Percentiles rank a stretch among this genome's conserved stretches.
These are phyloP conservation scores for Erannis defoliaria DNA, from an alignment of 2,888 invertebrate genomes.

Conservation along the genomic window DNA sequence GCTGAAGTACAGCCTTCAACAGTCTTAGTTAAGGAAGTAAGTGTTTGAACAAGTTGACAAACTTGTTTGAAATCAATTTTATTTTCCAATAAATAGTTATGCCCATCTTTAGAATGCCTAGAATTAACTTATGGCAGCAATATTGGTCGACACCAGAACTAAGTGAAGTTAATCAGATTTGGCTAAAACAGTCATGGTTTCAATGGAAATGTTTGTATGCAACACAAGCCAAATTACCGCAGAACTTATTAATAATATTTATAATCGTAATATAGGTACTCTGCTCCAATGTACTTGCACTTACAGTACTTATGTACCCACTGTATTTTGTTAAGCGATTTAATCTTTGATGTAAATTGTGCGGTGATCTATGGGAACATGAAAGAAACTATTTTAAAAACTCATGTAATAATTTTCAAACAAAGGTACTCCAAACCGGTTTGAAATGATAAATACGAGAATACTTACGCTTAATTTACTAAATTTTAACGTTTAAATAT, in stretches of 20 bases:
- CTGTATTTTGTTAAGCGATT: too few relatives aligned
- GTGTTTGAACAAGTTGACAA: slow-evolving; percentile 54
- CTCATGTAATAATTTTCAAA: too few relatives aligned
- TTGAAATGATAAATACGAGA: not conserved
- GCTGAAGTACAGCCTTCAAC: slow-evolving; percentile 48
- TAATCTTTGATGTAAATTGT: too few relatives aligned
- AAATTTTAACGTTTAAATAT: too few relatives aligned
- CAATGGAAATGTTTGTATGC: slow-evolving; percentile 24
- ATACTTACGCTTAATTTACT: too few relatives aligned
- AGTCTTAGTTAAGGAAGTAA: slow-evolving; percentile 74
- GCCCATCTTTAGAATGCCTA: slow-evolving; percentile 57
- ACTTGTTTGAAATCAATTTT: slow-evolving; percentile 32
- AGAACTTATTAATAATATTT: not conserved
- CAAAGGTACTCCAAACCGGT: too few relatives aligned
- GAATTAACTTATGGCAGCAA: slow-evolving; percentile 47
- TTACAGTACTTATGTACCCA: not conserved
- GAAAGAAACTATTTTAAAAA: too few relatives aligned
- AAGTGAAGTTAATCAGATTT: slow-evolving; percentile 62
- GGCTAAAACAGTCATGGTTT: slow-evolving; percentile 32
- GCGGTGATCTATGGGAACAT: too few relatives aligned
- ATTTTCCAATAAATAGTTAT: slow-evolving; percentile 58
- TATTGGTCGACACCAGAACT: slow-evolving; percentile 50
- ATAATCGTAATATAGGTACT: too few relatives aligned
- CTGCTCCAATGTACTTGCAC: not conserved
- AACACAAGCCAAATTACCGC: slow-evolving; percentile 21